Conservation (phyloP, 2,888 invertebrate genomes). For the Anthrax anthrax region DNA sequence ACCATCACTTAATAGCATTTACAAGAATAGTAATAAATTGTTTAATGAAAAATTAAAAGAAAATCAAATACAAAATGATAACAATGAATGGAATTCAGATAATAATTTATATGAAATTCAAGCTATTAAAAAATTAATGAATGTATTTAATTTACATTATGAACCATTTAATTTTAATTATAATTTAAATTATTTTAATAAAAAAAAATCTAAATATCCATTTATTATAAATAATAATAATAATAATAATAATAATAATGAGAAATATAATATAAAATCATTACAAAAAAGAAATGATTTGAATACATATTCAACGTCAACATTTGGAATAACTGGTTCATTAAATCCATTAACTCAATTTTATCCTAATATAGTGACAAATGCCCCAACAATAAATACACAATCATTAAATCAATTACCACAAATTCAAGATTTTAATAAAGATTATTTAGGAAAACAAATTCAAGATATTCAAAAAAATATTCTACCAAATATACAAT, state of each 20-base stretch:
- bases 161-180: too few relatives aligned
- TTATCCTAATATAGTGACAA: background rate
- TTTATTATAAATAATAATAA: background rate
- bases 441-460: too few relatives aligned
- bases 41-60: background rate
- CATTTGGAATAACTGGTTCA: too few relatives aligned
- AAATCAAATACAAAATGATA: background rate
- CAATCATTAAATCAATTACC: background rate
- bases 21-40: slow-evolving; percentile 5
- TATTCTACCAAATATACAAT: too few relatives aligned
- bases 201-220: too few relatives aligned
- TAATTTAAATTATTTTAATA: too few relatives aligned
- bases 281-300: background rate
- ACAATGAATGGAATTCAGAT: slow-evolving; percentile 1
- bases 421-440: too few relatives aligned
- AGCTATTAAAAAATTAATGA: slow-evolving; percentile 9
- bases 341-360: background rate
- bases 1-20: slow-evolving; percentile 4
- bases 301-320: background rate
- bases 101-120: slow-evolving; percentile 4
- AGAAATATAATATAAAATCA: background rate
- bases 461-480: too few relatives aligned
- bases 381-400: background rate
- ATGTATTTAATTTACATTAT: slow-evolving; percentile 4
- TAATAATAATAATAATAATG: background rate